Evolutionary conservation across 2,888 invertebrate genomes (phyloP), one percentile per base, ranked within the genome.

Genomic region (Lottia gigantea): DNA sequence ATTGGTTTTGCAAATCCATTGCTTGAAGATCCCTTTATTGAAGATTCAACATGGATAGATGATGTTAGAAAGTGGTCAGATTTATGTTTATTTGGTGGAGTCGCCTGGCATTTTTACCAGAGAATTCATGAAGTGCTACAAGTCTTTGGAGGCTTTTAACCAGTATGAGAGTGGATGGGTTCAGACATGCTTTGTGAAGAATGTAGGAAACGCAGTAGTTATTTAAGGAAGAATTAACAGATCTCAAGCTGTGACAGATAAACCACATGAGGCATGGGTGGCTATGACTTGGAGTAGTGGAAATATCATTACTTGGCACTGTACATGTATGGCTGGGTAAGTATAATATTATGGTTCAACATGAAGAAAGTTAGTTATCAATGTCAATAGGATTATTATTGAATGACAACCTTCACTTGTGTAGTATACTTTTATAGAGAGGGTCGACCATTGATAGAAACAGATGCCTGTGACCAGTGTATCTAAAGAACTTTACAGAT

Each of bases 151-250:
- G 19, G 49, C 49, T 6, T 49, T 14, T 15, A 49, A 49, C 15
- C 49, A 49, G 49, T 49, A 49, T 49, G 49, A 49, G 19, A 49
- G 49, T 49, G 49, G 49, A 14, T 49, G 49, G 49, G 49, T 49
- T 8, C 49, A 49, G 0, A 49, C 49, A 11, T 49, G 49, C 19
- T 49, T 49, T 16, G 2, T 19, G 49, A 49, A 49, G 49, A 49
- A 19, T 49, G 15, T 49, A 49, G 16, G 49, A 16, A 49, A 49
- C 7, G 15, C 16, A 7, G 19, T 49, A 8, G 15, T 49, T 16
- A 19, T 49, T 15, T 14, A 49, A 16, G 49, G n/a, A 8, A 49
- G 15, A 16, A 15, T 49, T 15, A 49, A 49, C 49, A n/a, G 49
- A 19, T 49, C 49, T 4, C 19, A 49, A 19, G 19, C 49, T n/a